Conservation (phyloP, 2,888 invertebrate genomes). For the Scotopteryx bipunctaria region DNA sequence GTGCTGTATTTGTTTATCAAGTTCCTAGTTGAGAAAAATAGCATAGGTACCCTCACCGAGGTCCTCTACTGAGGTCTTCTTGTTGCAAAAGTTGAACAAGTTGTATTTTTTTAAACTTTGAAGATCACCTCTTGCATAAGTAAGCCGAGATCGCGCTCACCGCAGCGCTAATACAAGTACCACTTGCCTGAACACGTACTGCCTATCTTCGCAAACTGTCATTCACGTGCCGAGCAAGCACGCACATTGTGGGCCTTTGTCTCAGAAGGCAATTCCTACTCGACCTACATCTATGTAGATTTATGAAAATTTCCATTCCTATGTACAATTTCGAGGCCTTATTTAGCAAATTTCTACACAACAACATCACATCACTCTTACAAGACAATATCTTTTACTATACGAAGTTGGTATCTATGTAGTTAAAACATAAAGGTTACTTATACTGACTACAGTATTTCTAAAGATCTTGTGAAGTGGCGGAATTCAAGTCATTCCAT, state of each 20-base stretch:
- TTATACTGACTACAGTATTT: too few relatives aligned
- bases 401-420: too few relatives aligned
- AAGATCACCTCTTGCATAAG: not conserved
- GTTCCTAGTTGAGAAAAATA: not conserved
- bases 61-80: not conserved
- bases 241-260: conserved; percentile 4
- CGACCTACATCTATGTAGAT: not conserved
- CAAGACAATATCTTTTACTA: too few relatives aligned
- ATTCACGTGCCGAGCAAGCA: conserved; percentile 7
- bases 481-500: too few relatives aligned
- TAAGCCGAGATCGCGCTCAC: conserved; percentile 5
- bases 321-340: not conserved
- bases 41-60: too few relatives aligned
- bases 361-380: too few relatives aligned
- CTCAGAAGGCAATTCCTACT: conserved; percentile 8
- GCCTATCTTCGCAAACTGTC: conserved; percentile 18
- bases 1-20: not conserved
- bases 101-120: conserved; percentile 2
- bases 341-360: not conserved
- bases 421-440: too few relatives aligned
- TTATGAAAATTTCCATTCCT: not conserved
- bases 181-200: conserved; percentile 19
- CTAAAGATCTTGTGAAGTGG: too few relatives aligned
- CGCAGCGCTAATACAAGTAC: conserved; percentile 11
- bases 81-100: conserved; percentile 2